Conservation (phyloP, 1,140 invertebrate genomes). For the Cotesia chilonis region DNA sequence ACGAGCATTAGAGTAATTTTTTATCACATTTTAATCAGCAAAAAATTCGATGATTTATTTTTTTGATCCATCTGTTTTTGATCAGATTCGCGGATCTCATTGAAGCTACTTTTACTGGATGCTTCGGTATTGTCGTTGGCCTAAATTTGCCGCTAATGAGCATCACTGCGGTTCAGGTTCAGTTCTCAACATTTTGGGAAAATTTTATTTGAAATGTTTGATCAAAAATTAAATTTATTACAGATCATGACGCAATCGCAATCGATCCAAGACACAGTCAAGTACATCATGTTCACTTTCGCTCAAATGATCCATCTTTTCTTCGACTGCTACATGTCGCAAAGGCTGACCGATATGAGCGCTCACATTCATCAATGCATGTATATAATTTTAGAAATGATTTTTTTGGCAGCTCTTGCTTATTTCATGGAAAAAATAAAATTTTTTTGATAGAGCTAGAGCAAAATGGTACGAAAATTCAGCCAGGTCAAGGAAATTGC, state of each 20-base stretch:
- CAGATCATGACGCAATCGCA: background rate
- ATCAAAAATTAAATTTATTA: background rate
- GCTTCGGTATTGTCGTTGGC: background rate
- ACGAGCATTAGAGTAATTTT: slow-evolving; percentile 4
- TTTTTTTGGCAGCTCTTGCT: background rate
- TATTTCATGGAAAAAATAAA: background rate
- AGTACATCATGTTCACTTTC: slow-evolving; percentile 9
- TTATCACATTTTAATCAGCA: too few relatives aligned
- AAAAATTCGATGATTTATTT: background rate
- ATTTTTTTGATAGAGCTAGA: slow-evolving; percentile 2
- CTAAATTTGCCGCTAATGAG: background rate
- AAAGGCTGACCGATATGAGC: slow-evolving; percentile 38
- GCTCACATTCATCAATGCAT: slow-evolving; percentile 23
- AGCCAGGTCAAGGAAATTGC: slow-evolving; percentile 15
- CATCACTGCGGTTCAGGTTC: background rate
- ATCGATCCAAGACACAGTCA: slow-evolving; percentile 1
- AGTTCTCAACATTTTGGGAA: background rate
- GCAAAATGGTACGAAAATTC: slow-evolving; percentile 27
- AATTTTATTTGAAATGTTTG: too few relatives aligned
- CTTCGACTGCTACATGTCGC: slow-evolving; percentile 36
- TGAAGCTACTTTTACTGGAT: background rate
- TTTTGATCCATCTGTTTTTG: background rate
- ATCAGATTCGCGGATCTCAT: background rate
- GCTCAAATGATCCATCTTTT: slow-evolving; percentile 39
- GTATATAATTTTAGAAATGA: slow-evolving; percentile 2